phyloP scores from a whole-genome alignment of 2,113 vertebrate genomes.

The pig (Sus scrofa) region DNA sequence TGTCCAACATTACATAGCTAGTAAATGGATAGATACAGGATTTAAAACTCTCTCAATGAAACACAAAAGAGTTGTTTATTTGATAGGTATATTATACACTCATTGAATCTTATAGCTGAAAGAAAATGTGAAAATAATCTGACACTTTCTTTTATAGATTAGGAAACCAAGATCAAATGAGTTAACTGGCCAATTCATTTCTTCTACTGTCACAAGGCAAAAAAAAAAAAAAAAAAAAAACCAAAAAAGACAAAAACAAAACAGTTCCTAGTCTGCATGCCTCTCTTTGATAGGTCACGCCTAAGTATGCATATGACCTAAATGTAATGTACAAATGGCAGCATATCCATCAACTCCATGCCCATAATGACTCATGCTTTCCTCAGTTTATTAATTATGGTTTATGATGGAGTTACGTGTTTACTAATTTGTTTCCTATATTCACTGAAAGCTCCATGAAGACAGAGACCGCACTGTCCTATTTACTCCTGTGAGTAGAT shows the following conservation, averaged over 20 bases:
- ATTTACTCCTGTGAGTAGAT: background rate
- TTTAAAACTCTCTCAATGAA: conserved; percentile 30
- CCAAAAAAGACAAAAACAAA: too few species aligned
- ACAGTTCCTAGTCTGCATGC: background rate
- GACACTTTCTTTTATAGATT: background rate
- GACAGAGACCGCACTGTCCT: background rate
- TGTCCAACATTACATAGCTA: background rate
- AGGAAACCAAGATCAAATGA: conserved; percentile 6
- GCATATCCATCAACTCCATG: background rate
- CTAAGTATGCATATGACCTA: background rate
- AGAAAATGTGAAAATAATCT: background rate
- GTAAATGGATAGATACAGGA: background rate
- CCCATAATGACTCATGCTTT: background rate
- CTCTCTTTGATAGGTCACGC: background rate
- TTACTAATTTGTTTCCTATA: background rate
- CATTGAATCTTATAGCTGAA: background rate
- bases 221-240: background rate
- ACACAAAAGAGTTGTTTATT: background rate
- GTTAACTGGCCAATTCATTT: background rate
- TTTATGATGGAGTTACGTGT: background rate
- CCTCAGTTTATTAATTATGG: background rate
- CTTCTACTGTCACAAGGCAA: background rate
- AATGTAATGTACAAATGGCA: background rate
- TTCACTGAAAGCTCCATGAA: background rate
- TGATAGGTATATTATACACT: background rate